phyloP scores from a whole-genome alignment of 1,140 invertebrate genomes.

The Zaprionus capensis region DNA sequence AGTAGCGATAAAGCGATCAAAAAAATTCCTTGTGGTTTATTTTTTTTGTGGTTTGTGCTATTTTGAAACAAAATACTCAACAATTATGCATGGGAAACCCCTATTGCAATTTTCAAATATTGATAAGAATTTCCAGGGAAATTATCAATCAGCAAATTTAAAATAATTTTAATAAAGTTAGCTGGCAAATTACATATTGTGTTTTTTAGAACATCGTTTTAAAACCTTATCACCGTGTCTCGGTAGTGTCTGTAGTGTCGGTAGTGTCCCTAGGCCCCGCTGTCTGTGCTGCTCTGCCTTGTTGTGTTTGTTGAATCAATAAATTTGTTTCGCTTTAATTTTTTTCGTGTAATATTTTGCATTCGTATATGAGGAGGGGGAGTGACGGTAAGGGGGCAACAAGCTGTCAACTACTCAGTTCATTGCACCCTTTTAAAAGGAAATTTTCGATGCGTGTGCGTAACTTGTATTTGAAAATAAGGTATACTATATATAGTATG shows the following conservation, averaged over 20 bases:
- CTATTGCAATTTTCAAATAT: background rate
- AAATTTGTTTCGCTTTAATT: conserved; percentile 23
- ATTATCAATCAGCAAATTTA: conserved; percentile 6
- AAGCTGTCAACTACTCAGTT: conserved; percentile 19
- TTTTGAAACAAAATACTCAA: background rate
- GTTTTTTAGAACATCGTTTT: background rate
- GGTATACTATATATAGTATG: conserved; percentile 7
- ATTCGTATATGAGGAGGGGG: background rate
- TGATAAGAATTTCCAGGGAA: conserved; percentile 16
- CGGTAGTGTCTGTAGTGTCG: background rate
- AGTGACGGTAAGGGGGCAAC: background rate
- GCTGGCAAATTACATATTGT: too few species aligned
- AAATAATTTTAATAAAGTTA: background rate
- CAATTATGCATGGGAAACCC: background rate
- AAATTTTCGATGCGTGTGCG: conserved; percentile 31
- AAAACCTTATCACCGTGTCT: background rate
- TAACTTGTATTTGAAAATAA: conserved; percentile 45
- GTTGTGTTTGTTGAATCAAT: conserved; percentile 43
- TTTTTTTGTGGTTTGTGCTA: too few species aligned
- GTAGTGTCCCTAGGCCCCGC: background rate
- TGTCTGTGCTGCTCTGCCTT: background rate
- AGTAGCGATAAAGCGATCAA: background rate
- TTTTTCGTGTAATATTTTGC: conserved; percentile 18
- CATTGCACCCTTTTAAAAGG: conserved; percentile 29
- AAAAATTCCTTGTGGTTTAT: too few species aligned